phyloP scores from a whole-genome alignment of 1,140 invertebrate species.

The Nomia melanderi region DNA sequence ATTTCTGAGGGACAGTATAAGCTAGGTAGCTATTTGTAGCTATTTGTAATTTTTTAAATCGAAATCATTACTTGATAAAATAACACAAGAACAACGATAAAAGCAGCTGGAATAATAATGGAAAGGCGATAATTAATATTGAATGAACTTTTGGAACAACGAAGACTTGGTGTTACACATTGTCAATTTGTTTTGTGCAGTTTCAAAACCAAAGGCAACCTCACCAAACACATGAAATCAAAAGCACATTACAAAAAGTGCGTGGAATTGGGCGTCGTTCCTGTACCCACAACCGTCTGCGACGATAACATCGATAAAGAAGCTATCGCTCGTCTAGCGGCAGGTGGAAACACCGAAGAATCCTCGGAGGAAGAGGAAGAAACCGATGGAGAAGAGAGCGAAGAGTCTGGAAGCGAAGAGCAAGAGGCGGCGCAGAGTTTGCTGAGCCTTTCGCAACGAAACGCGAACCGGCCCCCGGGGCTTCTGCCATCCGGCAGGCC shows the following conservation, averaged over 20 bases:
- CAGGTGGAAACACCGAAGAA: conserved; percentile 77
- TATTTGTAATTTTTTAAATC: no score
- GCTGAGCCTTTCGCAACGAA: conserved; percentile 86
- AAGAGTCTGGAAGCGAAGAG: conserved; percentile 84
- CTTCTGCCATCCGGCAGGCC: conserved; percentile 82
- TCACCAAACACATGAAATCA: conserved; percentile 99
- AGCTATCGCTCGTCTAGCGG: conserved; percentile 80
- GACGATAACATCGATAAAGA: conserved; percentile 87
- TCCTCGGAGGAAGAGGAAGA: conserved; percentile 83
- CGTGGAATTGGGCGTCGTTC: conserved; percentile 89
- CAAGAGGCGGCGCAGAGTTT: conserved; percentile 94
- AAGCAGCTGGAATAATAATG: no score
- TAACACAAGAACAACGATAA: no score
- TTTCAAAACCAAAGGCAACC: conserved; percentile 99
- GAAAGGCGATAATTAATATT: no score
- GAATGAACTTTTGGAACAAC: no score
- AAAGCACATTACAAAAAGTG: conserved; percentile 98
- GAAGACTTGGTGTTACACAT: no score
- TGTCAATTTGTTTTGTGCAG: conserved; percentile 76
- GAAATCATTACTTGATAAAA: no score
- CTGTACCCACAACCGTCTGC: conserved; percentile 88
- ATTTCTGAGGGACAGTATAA: no score
- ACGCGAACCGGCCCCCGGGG: conserved; percentile 79
- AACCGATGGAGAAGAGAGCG: conserved; percentile 83
- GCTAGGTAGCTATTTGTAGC: no score